Conservation (phyloP, 2,113 vertebrate species). For the Crypturellus undulatus region DNA sequence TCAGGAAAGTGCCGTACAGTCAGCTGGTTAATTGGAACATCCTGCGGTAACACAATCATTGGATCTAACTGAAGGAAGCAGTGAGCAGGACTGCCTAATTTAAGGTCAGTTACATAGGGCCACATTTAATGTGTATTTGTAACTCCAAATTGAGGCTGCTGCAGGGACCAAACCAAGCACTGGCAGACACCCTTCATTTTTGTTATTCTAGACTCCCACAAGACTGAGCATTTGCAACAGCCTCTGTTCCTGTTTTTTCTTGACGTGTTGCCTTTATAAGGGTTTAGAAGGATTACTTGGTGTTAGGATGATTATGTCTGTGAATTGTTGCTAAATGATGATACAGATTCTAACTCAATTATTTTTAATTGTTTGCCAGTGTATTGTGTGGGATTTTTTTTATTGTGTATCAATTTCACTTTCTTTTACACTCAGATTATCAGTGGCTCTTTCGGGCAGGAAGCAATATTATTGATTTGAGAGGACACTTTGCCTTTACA, state of each 20-base stretch:
- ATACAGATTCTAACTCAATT: neutral
- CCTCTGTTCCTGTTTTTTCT: neutral
- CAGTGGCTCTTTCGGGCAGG: neutral
- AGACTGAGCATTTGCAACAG: neutral
- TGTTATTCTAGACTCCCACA: neutral
- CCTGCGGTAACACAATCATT: neutral
- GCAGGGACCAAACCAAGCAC: neutral
- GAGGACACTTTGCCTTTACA: neutral
- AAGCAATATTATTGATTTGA: neutral
- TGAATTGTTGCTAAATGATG: neutral
- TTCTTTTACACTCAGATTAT: neutral
- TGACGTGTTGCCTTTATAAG: neutral
- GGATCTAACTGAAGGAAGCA: neutral
- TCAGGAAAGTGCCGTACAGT: neutral
- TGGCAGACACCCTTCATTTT: accelerated
- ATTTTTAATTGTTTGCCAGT: neutral
- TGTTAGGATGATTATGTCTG: neutral
- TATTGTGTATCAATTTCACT: neutral
- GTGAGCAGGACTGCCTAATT: neutral
- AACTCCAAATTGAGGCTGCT: neutral
- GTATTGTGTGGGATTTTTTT: accelerated
- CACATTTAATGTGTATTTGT: neutral
- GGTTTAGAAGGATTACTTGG: neutral
- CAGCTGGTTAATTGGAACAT: neutral
- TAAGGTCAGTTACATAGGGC: neutral